Conservation (phyloP, 2,888 invertebrate genomes). For the Diarsia rubi region DNA sequence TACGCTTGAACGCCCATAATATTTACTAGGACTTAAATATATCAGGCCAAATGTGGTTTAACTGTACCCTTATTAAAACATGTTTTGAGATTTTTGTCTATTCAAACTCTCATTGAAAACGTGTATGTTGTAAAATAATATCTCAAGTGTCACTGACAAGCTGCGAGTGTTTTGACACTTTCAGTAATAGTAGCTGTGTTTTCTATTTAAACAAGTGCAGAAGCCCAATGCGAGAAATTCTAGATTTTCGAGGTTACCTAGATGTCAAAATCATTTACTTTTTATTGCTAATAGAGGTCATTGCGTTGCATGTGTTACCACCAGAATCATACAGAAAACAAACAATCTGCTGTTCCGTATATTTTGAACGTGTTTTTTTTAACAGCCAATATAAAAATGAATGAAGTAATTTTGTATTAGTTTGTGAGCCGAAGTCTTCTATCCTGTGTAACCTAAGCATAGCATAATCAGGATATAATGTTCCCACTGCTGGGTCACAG, state of each 20-base stretch:
- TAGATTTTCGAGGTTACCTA: background rate
- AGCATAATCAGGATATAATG: background rate
- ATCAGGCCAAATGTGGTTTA: too few species aligned
- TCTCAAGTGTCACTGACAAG: background rate
- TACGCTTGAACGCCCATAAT: background rate
- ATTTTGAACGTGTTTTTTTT: too few species aligned
- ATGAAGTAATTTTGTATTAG: too few species aligned
- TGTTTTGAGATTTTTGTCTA: too few species aligned
- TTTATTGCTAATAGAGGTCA: background rate
- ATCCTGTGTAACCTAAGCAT: too few species aligned
- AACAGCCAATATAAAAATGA: too few species aligned
- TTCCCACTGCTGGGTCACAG: background rate
- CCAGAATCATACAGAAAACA: too few species aligned
- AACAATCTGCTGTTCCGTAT: too few species aligned
- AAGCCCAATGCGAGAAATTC: background rate
- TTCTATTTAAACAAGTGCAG: background rate
- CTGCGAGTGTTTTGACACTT: background rate
- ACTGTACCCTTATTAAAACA: too few species aligned
- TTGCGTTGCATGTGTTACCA: too few species aligned
- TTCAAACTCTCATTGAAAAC: too few species aligned
- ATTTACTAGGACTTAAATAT: background rate
- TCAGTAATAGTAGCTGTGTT: background rate
- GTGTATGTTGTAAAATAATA: background rate
- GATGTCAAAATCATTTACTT: background rate
- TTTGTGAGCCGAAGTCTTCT: too few species aligned